Evolutionary conservation across 2,888 invertebrate genomes (phyloP).

Genomic region (Plebejus argus): DNA sequence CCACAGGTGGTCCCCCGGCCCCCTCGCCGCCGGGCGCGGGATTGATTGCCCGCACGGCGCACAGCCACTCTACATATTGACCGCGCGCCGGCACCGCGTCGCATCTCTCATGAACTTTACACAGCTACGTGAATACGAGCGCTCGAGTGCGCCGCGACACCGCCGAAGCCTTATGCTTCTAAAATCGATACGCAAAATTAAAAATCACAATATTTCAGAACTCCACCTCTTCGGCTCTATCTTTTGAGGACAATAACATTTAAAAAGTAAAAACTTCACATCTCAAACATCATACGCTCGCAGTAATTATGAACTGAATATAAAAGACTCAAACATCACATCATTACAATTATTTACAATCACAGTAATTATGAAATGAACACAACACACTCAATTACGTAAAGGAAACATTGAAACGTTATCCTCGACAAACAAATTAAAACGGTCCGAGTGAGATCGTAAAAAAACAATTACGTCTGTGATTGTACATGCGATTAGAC

Average conservation of each 20-base stretch:
- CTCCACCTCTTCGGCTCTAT: not conserved
- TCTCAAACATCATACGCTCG: not conserved
- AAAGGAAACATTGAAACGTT: constrained; percentile 23
- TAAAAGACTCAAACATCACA: too few species aligned
- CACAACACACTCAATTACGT: not conserved
- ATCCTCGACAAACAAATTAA: constrained; percentile 32
- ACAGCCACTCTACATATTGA: constrained; percentile 80
- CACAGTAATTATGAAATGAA: not conserved
- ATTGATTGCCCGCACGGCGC: constrained; percentile 76
- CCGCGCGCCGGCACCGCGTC: constrained; percentile 74
- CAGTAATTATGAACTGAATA: too few species aligned
- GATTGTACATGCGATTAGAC: constrained; percentile 65
- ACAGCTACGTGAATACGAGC: constrained; percentile 56
- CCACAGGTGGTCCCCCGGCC: constrained; percentile 70
- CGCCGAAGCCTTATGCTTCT: constrained; percentile 27
- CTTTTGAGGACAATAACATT: not conserved
- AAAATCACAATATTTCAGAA: not conserved
- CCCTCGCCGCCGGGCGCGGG: constrained; percentile 60
- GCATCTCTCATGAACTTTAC: constrained; percentile 65
- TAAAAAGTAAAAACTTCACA: not conserved
- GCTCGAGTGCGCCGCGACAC: constrained; percentile 38
- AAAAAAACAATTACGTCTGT: constrained; percentile 70
- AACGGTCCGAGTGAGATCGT: constrained; percentile 42
- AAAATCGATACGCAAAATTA: constrained; percentile 27
- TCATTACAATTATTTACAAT: too few species aligned